Conservation (phyloP, 2,797 vertebrate species). For the Petrocephalus sullivani region DNA sequence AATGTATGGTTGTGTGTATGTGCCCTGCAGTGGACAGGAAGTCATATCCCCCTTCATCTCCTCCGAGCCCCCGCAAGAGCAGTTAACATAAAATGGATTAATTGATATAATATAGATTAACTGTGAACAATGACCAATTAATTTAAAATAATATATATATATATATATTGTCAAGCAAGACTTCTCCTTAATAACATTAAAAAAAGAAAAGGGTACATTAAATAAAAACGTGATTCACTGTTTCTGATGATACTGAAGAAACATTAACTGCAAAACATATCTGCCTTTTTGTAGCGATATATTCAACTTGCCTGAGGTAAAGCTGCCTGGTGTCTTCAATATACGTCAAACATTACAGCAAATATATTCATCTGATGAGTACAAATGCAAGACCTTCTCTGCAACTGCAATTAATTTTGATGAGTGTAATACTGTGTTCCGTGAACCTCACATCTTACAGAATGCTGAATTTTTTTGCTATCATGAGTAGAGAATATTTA, state of each 20-base stretch:
- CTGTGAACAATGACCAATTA: too few relatives aligned
- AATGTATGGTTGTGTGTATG: background rate
- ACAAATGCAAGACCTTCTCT: background rate
- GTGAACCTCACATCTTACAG: background rate
- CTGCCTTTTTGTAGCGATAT: background rate
- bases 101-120: too few relatives aligned
- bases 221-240: background rate
- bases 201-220: background rate
- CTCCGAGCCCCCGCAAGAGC: too few relatives aligned
- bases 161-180: background rate
- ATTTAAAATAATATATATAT: background rate
- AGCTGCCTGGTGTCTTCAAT: background rate
- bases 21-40: background rate
- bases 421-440: background rate
- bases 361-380: background rate
- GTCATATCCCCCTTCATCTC: background rate
- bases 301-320: background rate
- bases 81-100: too few relatives aligned
- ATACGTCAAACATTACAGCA: background rate
- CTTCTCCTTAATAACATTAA: background rate
- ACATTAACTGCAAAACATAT: background rate
- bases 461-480: background rate
- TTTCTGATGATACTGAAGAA: background rate
- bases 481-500: background rate
- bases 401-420: background rate